These are phyloP conservation scores for Hedychridium roseum DNA, from an alignment of 2,888 invertebrate species.

Conservation along the genomic window DNA sequence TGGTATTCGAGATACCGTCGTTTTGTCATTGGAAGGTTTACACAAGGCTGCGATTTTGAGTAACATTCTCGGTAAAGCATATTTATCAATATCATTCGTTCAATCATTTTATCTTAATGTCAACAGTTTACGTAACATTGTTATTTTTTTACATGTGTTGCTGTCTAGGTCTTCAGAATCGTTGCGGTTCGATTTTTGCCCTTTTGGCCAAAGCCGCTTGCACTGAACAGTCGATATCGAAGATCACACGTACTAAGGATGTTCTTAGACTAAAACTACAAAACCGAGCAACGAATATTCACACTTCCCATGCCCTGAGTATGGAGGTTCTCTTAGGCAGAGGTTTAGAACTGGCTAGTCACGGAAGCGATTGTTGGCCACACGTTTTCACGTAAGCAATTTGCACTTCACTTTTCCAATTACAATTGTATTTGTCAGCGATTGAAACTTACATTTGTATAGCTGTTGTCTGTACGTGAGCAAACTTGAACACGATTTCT, in stretches of 20 bases:
- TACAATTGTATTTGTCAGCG: not conserved
- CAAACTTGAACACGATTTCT: conserved; percentile 88
- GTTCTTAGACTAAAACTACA: conserved; percentile 59
- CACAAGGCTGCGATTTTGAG: conserved; percentile 92
- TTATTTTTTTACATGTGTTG: not conserved
- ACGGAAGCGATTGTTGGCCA: conserved; percentile 94
- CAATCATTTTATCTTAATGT: too few relatives aligned
- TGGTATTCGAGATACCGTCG: conserved; percentile 81
- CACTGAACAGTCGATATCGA: conserved; percentile 68
- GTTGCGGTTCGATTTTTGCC: conserved; percentile 90
- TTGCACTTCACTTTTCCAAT: not conserved
- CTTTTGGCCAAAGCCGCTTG: conserved; percentile 90
- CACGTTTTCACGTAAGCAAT: conserved; percentile 82
- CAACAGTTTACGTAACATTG: too few relatives aligned
- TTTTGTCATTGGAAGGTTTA: conserved; percentile 86
- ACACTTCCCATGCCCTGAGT: conserved; percentile 89
- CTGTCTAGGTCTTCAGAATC: conserved; percentile 77
- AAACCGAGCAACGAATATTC: conserved; percentile 77
- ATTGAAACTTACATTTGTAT: conserved; percentile 15
- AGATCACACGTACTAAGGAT: conserved; percentile 59
- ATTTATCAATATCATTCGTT: too few relatives aligned
- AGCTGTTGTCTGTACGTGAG: conserved; percentile 91
- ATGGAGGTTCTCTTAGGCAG: conserved; percentile 89
- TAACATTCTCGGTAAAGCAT: conserved; percentile 76
- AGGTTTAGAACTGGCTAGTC: conserved; percentile 90